Conservation (phyloP, 2,797 vertebrate genomes). For the Gadopsis bispinosus region DNA sequence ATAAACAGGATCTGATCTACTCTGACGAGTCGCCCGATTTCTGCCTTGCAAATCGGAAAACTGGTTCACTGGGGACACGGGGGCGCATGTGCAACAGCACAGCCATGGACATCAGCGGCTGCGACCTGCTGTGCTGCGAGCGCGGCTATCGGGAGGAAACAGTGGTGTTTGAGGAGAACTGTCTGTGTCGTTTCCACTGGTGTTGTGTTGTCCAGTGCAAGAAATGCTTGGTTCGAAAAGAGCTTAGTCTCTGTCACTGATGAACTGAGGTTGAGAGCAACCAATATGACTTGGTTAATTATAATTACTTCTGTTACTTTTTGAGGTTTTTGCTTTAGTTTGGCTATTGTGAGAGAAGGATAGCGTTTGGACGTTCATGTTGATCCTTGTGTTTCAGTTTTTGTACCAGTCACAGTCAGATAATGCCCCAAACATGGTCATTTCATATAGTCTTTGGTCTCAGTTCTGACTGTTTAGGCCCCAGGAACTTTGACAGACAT, state of each 20-base stretch:
- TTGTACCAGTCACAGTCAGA: constrained; percentile 31
- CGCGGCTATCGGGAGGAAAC: constrained; percentile 93
- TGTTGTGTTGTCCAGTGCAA: constrained; percentile 99
- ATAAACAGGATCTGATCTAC: constrained; percentile 96
- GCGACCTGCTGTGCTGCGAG: constrained; percentile 96
- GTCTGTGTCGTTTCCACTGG: constrained; percentile 98
- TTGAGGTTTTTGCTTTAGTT: constrained; percentile 52
- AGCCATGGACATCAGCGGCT: constrained; percentile 95
- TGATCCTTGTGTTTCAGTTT: constrained; percentile 26
- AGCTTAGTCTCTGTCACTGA: constrained; percentile 95
- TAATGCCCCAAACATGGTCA: background rate
- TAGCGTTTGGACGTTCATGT: constrained; percentile 17
- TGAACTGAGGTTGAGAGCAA: constrained; percentile 30
- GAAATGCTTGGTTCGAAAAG: constrained; percentile 93
- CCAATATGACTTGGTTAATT: constrained; percentile 28
- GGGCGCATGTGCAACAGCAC: constrained; percentile 96
- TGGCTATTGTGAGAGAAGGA: constrained; percentile 49
- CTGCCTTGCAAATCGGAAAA: constrained; percentile 95
- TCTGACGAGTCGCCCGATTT: constrained; percentile 97
- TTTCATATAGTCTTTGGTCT: constrained; percentile 11
- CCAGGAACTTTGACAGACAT: background rate
- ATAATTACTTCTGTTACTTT: constrained; percentile 36
- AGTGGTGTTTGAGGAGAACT: constrained; percentile 95
- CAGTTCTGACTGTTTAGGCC: constrained; percentile 16
- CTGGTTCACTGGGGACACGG: constrained; percentile 93